Evolutionary conservation across 2,888 invertebrate species (phyloP), one percentile per base, ranked within the genome.

Genomic region (Orchestes rusci): DNA sequence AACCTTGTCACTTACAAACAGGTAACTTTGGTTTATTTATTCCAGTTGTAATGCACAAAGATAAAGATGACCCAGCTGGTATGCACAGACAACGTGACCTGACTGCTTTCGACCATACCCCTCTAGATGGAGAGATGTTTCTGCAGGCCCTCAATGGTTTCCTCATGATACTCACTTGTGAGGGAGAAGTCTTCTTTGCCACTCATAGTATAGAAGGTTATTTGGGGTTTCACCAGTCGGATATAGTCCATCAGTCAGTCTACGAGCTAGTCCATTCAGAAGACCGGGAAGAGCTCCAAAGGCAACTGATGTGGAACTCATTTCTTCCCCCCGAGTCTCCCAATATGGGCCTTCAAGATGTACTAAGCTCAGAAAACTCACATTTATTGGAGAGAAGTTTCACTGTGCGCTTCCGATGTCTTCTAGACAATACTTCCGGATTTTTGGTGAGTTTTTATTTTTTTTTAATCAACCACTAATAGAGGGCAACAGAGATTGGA

Each of bases 161-260:
- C 79, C 82, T 99, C 66, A 87, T 99, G 79, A 95, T 99, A 66
- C 79, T 99, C 55, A 96, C 95, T 57, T 95, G 95, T 72, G 96
- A 97, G 68, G 97, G 97, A 52, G 99, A 99, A 72, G 96, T 99
- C 38, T 99, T 99, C 79, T 99, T 96, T 74, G 96, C 96, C 47
- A 96, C 97, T 53, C 92, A 97, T 76, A 96, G 95, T 72, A 97
- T 99, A 69, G 99, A 99, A 76, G 95, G 92, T 70, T 99, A 96
- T 75, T 80, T 99, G 65, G 99, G 99, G 70, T 99, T 99, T 78
- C 97, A 99, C 77, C 99, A 99, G 96, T 99, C 97, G 58, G 99
- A 99, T 70, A 96, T 99, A 61, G 94, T 99, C 47, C 99, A 99
- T 70, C 99, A 99, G 68, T 94, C 95, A 54, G 95, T 97, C 40